phyloP scores from a whole-genome alignment of 2,113 vertebrate genomes.

The Pagrus major region DNA sequence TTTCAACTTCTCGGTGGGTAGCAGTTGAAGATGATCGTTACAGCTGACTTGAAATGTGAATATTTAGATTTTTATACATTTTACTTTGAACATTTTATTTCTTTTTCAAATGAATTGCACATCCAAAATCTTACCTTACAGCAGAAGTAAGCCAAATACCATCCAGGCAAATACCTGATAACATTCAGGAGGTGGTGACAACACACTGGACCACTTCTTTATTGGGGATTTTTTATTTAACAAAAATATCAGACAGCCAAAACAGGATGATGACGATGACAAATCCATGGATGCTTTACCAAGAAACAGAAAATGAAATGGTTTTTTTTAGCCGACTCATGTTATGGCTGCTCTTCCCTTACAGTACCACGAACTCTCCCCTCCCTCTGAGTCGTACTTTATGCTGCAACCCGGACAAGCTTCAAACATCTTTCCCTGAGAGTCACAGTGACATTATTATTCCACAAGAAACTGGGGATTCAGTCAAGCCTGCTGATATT shows the following conservation, averaged over 20 bases:
- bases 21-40: too few relatives aligned
- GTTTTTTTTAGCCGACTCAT: not conserved
- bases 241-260: conserved; percentile 58
- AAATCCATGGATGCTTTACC: conserved; percentile 5
- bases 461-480: conserved; percentile 6
- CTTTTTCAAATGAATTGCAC: too few relatives aligned
- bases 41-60: too few relatives aligned
- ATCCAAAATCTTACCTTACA: too few relatives aligned
- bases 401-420: conserved; percentile 16
- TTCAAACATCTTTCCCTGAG: conserved; percentile 53
- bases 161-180: not conserved
- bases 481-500: conserved; percentile 4
- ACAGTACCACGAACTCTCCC: not conserved
- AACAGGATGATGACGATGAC: conserved; percentile 39
- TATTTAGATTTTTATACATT: too few relatives aligned
- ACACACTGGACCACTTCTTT: conserved; percentile 24
- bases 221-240: conserved; percentile 65
- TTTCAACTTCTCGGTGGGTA: too few relatives aligned
- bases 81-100: too few relatives aligned
- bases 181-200: not conserved
- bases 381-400: not conserved
- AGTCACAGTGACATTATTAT: conserved; percentile 19
- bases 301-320: conserved; percentile 8
- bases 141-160: too few relatives aligned
- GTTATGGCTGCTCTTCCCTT: conserved; percentile 23